A percentile compares a stretch with the other conserved stretches of the same genome.
These are phyloP conservation scores for Acipenser transmontanus DNA, from an alignment of 2,797 vertebrate genomes.

Conservation along the genomic window DNA sequence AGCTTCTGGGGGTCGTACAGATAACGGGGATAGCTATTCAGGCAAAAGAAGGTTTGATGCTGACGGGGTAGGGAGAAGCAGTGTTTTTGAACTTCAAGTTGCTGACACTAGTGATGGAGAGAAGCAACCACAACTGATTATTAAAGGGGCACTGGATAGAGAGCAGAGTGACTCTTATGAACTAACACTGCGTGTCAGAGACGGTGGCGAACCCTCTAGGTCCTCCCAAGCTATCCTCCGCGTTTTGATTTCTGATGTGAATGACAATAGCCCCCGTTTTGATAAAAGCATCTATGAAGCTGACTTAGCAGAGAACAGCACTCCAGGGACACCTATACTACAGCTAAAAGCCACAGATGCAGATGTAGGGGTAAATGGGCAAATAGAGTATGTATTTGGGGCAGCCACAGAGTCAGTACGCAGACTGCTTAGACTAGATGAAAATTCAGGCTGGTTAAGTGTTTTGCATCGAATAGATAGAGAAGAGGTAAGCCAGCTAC, in stretches of 20 bases:
- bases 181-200: constrained; percentile 85
- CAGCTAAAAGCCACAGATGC: constrained; percentile 88
- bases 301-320: constrained; percentile 90
- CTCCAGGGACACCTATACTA: constrained; percentile 87
- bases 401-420: constrained; percentile 88
- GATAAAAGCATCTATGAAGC: constrained; percentile 91
- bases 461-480: constrained; percentile 93
- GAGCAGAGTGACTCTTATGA: constrained; percentile 95
- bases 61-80: constrained; percentile 67
- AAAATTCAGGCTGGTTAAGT: constrained; percentile 90
- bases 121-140: constrained; percentile 96
- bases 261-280: constrained; percentile 96
- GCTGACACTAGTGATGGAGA: constrained; percentile 93
- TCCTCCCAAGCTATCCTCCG: constrained; percentile 93
- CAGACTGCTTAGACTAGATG: constrained; percentile 82
- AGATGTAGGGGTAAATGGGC: constrained; percentile 93
- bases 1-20: constrained; percentile 34
- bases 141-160: constrained; percentile 90
- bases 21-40: constrained; percentile 52
- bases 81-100: constrained; percentile 94
- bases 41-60: constrained; percentile 67
- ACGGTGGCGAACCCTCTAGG: constrained; percentile 87
- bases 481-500: constrained; percentile 92
- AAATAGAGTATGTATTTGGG: constrained; percentile 94
- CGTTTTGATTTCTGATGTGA: constrained; percentile 96